Conservation (phyloP, 1,140 invertebrate genomes). For the Pseudomyrmex flavicornis region DNA sequence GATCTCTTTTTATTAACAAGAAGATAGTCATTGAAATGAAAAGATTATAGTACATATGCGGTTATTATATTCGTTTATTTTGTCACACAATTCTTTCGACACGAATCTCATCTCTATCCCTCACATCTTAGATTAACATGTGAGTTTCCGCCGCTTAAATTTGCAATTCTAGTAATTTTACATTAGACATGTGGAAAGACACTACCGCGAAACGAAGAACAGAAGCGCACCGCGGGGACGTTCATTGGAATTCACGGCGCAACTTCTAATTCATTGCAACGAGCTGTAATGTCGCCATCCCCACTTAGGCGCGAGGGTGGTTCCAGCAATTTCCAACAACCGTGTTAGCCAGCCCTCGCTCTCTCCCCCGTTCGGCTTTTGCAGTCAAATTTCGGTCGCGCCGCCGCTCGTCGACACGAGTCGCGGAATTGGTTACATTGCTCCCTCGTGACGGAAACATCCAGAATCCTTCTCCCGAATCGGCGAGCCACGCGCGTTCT, state of each 20-base stretch:
- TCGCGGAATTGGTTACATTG: constrained; percentile 41
- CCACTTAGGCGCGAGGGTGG: constrained; percentile 10
- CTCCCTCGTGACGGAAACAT: constrained; percentile 28
- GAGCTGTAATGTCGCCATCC: constrained; percentile 21
- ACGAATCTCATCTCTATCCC: no score
- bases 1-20: not conserved
- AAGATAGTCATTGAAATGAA: not conserved
- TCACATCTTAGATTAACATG: no score
- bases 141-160: no score
- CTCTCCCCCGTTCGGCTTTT: not conserved
- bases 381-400: constrained; percentile 39
- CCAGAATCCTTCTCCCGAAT: constrained; percentile 1
- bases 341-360: not conserved
- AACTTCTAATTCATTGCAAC: constrained; percentile 39
- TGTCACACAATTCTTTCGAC: no score
- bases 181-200: not conserved
- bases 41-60: not conserved
- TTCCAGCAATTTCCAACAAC: constrained; percentile 38
- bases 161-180: not conserved
- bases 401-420: constrained; percentile 22
- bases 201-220: not conserved
- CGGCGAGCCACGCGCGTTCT: not conserved
- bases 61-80: no score
- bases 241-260: constrained; percentile 16
- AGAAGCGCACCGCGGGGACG: not conserved